Evolutionary conservation across 2,888 invertebrate species (phyloP).

Genomic region (Lasioglossum zephyrum): DNA sequence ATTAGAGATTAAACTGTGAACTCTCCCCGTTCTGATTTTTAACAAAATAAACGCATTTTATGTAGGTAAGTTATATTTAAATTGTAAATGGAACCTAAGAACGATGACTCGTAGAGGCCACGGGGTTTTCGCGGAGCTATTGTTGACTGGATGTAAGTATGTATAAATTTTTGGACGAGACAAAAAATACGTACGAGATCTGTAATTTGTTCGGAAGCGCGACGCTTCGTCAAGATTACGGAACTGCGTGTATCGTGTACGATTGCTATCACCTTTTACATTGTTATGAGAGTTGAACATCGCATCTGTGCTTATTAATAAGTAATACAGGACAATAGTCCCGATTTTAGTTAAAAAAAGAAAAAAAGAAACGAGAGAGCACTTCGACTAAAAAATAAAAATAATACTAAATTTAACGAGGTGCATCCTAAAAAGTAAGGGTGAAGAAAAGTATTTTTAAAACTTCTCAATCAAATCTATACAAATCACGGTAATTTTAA

Average conservation of each 20-base stretch:
- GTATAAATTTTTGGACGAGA: slow-evolving; percentile 50
- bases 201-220: slow-evolving; percentile 41
- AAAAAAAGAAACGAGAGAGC: slow-evolving; percentile 24
- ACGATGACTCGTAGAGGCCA: slow-evolving; percentile 7
- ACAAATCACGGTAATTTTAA: slow-evolving; percentile 78
- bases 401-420: slow-evolving; percentile 37
- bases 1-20: slow-evolving; percentile 21
- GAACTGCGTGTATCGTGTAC: slow-evolving; percentile 40
- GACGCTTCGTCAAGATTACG: slow-evolving; percentile 32
- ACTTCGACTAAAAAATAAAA: slow-evolving; percentile 37
- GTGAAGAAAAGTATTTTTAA: slow-evolving; percentile 72
- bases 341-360: slow-evolving; percentile 39
- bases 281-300: slow-evolving; percentile 46
- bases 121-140: slow-evolving; percentile 31
- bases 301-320: slow-evolving; percentile 67
- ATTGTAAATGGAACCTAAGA: slow-evolving; percentile 39
- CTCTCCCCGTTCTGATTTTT: slow-evolving; percentile 21
- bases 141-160: slow-evolving; percentile 58
- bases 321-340: slow-evolving; percentile 47
- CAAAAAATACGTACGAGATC: slow-evolving; percentile 37
- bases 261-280: slow-evolving; percentile 37
- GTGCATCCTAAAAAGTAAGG: slow-evolving; percentile 65
- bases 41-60: slow-evolving; percentile 30
- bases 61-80: slow-evolving; percentile 45
- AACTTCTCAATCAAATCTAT: slow-evolving; percentile 72